phyloP scores from a whole-genome alignment of 2,888 invertebrate genomes.

The Leucoma salicis region DNA sequence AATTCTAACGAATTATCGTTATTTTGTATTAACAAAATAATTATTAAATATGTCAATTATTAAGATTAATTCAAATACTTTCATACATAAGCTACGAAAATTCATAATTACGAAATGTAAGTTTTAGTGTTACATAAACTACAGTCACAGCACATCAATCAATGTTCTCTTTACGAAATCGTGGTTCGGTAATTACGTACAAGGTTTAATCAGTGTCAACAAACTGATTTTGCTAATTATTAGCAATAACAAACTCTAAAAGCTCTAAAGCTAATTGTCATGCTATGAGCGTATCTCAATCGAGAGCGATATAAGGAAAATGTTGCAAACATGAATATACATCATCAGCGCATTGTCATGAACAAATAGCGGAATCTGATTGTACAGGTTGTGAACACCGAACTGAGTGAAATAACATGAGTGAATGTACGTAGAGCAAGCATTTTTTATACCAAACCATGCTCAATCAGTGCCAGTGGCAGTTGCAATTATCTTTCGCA shows the following conservation, averaged over 20 bases:
- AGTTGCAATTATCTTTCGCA: slow-evolving; percentile 80
- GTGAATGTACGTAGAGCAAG: slow-evolving; percentile 37
- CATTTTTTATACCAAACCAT: slow-evolving; percentile 61
- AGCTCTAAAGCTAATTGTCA: slow-evolving; percentile 19
- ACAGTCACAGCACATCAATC: not conserved
- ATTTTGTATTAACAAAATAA: no score
- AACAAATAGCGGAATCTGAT: slow-evolving; percentile 73
- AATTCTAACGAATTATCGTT: no score
- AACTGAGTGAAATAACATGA: slow-evolving; percentile 37
- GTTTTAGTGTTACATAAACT: not conserved
- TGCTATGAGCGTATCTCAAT: slow-evolving; percentile 23
- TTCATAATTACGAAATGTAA: not conserved
- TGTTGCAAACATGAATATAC: slow-evolving; percentile 66
- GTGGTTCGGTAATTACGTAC: not conserved
- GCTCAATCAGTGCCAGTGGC: slow-evolving; percentile 80
- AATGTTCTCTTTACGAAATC: not conserved
- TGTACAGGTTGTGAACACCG: slow-evolving; percentile 46
- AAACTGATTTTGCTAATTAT: slow-evolving; percentile 8
- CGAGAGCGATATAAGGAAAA: slow-evolving; percentile 42
- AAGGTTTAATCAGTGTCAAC: not conserved
- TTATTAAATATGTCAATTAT: no score
- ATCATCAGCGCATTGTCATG: slow-evolving; percentile 67
- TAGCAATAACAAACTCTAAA: slow-evolving; percentile 6
- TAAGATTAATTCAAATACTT: no score
- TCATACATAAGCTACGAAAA: not conserved